A percentile compares a stretch with the other conserved stretches of the same genome.
Conservation (phyloP, 2,797 vertebrate genomes). For the Steatocranus sp. region DNA sequence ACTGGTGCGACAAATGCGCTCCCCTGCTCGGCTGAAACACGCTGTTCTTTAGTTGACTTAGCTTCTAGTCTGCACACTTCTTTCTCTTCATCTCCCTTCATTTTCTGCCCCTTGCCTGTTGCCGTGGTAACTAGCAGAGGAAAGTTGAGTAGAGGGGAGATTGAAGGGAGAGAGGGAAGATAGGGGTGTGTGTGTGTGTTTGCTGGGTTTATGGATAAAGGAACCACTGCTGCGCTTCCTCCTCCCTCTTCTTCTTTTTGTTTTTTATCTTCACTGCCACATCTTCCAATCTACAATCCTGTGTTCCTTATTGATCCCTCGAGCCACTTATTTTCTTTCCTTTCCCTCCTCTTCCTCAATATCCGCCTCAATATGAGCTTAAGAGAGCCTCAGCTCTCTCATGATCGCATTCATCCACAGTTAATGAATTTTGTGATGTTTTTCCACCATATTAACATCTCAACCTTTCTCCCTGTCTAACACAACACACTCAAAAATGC, state of each 20-base stretch:
- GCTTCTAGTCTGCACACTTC: slow-evolving; percentile 36
- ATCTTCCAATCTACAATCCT: slow-evolving; percentile 14
- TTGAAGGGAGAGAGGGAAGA: not conserved
- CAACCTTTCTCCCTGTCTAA: not conserved
- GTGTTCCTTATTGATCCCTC: not conserved
- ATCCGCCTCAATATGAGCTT: not conserved
- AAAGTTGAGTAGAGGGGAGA: slow-evolving; percentile 53
- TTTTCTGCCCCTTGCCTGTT: slow-evolving; percentile 75
- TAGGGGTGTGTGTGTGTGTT: not conserved
- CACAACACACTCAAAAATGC: not conserved
- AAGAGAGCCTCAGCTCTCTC: not conserved
- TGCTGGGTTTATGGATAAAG: slow-evolving; percentile 42
- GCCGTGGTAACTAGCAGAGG: slow-evolving; percentile 77
- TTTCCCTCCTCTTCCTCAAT: slow-evolving; percentile 4
- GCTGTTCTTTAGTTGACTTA: slow-evolving; percentile 42
- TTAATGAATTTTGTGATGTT: not conserved
- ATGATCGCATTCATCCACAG: not conserved
- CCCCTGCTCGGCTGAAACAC: slow-evolving; percentile 4
- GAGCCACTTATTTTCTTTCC: not conserved
- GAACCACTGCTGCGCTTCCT: slow-evolving; percentile 13
- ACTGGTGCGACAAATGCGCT: slow-evolving; percentile 12
- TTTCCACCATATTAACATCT: not conserved
- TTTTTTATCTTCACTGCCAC: not conserved
- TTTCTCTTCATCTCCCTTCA: slow-evolving; percentile 32
- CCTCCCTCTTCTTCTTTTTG: not conserved